Evolutionary conservation across 2,113 vertebrate species (phyloP).

Genomic region (Melanostigma gelatinosum): DNA sequence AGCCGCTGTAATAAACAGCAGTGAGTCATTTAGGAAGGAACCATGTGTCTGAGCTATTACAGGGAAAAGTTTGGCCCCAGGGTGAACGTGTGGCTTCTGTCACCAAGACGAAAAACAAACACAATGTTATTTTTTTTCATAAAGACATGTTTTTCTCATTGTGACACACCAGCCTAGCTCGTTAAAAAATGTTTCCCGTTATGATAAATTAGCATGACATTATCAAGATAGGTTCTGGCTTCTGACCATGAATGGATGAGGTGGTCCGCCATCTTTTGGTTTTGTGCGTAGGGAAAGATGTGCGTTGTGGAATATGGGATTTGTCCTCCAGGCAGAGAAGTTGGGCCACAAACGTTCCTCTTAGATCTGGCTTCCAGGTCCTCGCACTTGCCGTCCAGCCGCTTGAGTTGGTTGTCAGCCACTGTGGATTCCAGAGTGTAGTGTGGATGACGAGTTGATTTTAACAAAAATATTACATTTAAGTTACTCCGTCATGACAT

Average conservation of each 20-base stretch:
- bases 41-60: not conserved
- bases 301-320: not conserved
- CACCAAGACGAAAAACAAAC: no score
- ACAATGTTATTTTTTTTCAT: not conserved
- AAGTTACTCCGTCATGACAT: no score
- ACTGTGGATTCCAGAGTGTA: no score
- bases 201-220: not conserved
- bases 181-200: not conserved
- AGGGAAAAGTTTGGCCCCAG: not conserved
- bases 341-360: no score
- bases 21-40: not conserved
- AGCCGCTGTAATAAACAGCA: not conserved
- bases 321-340: not conserved
- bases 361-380: no score
- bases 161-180: no score
- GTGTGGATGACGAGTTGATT: no score
- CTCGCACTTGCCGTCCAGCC: no score
- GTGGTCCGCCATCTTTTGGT: not conserved
- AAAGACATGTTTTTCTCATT: not conserved
- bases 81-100: not conserved
- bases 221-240: not conserved
- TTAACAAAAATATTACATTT: no score
- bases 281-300: not conserved
- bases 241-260: not conserved
- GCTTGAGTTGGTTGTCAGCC: no score